A percentile compares a stretch with the other conserved stretches of the same genome.
phyloP scores from a whole-genome alignment of 1,140 invertebrate genomes.

The Drosophila orena region DNA sequence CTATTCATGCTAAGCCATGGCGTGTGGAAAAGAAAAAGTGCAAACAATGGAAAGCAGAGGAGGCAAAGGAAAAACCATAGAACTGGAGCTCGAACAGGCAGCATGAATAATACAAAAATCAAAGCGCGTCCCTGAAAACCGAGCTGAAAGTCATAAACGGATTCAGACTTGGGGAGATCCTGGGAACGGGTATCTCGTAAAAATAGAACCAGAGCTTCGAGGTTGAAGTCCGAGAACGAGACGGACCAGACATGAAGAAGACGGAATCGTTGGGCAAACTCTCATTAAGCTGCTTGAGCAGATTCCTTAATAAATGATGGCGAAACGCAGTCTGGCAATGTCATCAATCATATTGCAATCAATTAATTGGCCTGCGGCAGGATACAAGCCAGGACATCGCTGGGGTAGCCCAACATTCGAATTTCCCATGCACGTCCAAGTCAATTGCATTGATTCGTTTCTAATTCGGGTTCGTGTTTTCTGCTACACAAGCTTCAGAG shows the following conservation, averaged over 20 bases:
- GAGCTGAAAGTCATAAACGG: constrained; percentile 50
- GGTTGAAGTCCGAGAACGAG: neutral
- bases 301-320: constrained; percentile 75
- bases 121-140: constrained; percentile 64
- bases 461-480: constrained; percentile 57
- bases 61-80: constrained; percentile 60
- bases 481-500: constrained; percentile 22
- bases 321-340: constrained; percentile 67
- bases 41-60: constrained; percentile 70
- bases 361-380: constrained; percentile 64
- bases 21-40: constrained; percentile 75
- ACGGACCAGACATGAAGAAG: constrained; percentile 7
- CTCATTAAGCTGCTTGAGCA: constrained; percentile 72
- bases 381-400: neutral
- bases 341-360: constrained; percentile 80
- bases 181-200: constrained; percentile 7
- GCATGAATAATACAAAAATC: constrained; percentile 77
- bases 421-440: constrained; percentile 70
- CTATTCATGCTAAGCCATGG: constrained; percentile 78
- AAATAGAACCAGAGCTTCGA: neutral
- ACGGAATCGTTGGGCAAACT: constrained; percentile 49
- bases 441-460: constrained; percentile 67
- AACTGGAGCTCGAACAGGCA: constrained; percentile 31
- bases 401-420: constrained; percentile 24
- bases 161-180: constrained; percentile 2